Evolutionary conservation across 2,888 invertebrate species (phyloP), one percentile per base, ranked within the genome.

Genomic region (Agrochola macilenta): DNA sequence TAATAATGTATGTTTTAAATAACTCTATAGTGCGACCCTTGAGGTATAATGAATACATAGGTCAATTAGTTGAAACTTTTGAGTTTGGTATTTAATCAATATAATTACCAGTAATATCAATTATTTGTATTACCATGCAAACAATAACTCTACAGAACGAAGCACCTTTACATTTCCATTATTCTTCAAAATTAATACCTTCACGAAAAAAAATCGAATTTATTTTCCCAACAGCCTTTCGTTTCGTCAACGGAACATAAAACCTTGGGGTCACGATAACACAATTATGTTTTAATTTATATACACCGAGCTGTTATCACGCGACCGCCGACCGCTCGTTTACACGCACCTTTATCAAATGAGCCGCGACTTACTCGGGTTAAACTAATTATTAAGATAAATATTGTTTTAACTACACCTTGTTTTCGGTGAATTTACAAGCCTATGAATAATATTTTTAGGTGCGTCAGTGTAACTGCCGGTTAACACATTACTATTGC

Each of bases 281-380:
- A 95, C 96, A 96, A 96, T 96, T 96, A 96, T 94, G 94, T 95
- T 96, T 95, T 96, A 96, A 96, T 96, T 96, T 96, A 96, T 96
- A 96, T 95, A 91, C 95, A 92, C 92, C 92, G 89, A 87, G 90
- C 92, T 91, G 92, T 91, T 92, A 94, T 94, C 96, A 96, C 96
- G 96, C 96, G 91, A 96, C 80, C 88, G 87, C 88, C 78, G 82
- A 84, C 87, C 88, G 89, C 83, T 91, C 90, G 93, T 93, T 93
- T 93, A 94, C 95, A 95, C 95, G 95, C 94, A 94, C 93, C 94
- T 92, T 95, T 96, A 95, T 95, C 95, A 95, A 94, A 94, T 93
- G 93, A 93, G 93, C 93, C 92, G 92, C 90, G 91, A 92, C 93
- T 94, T 93, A 91, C 92, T 94, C 92, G 92, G 93, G 94, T 95